These are phyloP conservation scores for Seira musarum DNA, from an alignment of 2,888 invertebrate species.

Conservation along the genomic window DNA sequence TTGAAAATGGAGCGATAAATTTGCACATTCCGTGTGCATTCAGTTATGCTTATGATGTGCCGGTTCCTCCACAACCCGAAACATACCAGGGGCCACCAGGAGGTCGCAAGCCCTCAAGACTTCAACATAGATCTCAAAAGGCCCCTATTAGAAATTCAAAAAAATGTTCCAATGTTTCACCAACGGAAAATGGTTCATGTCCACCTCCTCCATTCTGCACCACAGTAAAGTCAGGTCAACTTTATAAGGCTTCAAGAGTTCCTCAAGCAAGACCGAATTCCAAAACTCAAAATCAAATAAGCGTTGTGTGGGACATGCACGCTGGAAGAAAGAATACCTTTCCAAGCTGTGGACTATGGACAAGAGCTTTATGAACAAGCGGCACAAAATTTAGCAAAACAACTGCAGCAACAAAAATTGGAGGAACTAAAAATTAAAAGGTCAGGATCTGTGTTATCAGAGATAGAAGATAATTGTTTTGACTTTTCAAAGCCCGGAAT, in stretches of 20 bases:
- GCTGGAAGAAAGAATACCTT: conserved; percentile 36
- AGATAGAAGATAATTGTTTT: conserved; percentile 46
- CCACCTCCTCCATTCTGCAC: conserved; percentile 18
- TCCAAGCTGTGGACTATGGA: conserved; percentile 52
- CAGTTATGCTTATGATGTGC: conserved; percentile 39
- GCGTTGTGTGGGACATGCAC: conserved; percentile 50
- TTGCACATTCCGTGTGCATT: conserved; percentile 57
- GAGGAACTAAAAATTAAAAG: conserved; percentile 9
- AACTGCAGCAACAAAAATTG: conserved; percentile 26
- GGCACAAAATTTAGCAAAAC: conserved; percentile 47
- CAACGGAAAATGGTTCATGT: too few relatives aligned
- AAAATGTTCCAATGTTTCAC: too few relatives aligned
- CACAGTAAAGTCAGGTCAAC: conserved; percentile 32
- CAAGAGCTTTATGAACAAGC: conserved; percentile 60
- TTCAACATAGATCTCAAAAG: not conserved
- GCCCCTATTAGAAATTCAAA: not conserved
- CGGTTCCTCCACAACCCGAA: conserved; percentile 36
- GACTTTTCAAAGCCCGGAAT: conserved; percentile 59
- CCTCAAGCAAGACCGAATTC: too few relatives aligned
- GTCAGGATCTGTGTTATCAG: not conserved
- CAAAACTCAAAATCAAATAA: conserved; percentile 36
- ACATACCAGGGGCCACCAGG: not conserved
- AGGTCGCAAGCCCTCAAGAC: not conserved
- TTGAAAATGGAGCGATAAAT: conserved; percentile 51
- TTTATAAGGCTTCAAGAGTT: conserved; percentile 26